Percentiles rank a stretch among this genome's conserved stretches.
Evolutionary conservation across 2,888 invertebrate genomes (phyloP).

Genomic region (Tenodera sinensis): DNA sequence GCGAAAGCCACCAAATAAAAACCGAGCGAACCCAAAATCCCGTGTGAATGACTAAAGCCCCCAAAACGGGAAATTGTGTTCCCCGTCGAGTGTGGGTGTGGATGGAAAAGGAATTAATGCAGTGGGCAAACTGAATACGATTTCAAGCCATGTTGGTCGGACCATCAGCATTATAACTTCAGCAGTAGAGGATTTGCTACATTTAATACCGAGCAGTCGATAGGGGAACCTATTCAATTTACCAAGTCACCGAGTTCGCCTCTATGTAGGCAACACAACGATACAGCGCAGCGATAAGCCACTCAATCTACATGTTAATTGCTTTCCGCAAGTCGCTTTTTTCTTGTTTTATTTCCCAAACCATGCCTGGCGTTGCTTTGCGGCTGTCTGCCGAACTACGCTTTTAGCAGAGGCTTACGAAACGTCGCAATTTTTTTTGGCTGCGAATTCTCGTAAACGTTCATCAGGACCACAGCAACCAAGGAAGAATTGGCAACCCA

Average conservation of each 20-base stretch:
- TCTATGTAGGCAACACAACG: neutral
- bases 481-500: neutral
- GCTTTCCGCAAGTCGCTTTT: neutral
- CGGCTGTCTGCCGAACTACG: neutral
- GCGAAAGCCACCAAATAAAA: neutral
- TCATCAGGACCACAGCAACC: neutral
- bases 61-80: neutral
- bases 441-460: neutral
- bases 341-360: neutral
- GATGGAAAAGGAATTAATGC: neutral
- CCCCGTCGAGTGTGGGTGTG: neutral
- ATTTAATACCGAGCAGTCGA: slow-evolving; percentile 20
- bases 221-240: slow-evolving; percentile 21
- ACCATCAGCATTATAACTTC: neutral
- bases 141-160: neutral
- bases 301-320: slow-evolving; percentile 27
- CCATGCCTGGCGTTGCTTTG: neutral
- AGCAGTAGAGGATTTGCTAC: slow-evolving; percentile 20
- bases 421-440: neutral
- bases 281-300: neutral
- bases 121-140: neutral
- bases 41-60: neutral
- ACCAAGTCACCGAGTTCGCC: slow-evolving; percentile 22
- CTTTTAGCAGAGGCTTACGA: neutral
- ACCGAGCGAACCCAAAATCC: neutral